Percentiles rank a stretch among this genome's conserved stretches.
Evolutionary conservation across 1,140 invertebrate genomes (phyloP).

Genomic region (Triops longicaudatus): DNA sequence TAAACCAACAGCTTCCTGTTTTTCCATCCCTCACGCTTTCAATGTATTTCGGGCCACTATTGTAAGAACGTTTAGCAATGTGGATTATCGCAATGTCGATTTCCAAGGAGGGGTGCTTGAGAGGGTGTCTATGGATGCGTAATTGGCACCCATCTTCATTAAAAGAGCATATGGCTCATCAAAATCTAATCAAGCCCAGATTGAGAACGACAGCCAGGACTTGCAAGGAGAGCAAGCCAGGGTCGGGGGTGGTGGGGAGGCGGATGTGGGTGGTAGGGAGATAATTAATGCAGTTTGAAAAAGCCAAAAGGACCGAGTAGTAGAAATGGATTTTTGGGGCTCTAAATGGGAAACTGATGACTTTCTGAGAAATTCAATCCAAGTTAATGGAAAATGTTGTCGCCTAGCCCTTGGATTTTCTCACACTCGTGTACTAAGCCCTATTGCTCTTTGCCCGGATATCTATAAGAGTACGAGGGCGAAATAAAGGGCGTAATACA

Average conservation of each 20-base stretch:
- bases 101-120: no score
- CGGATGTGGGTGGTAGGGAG: neutral
- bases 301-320: neutral
- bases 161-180: conserved; percentile 2
- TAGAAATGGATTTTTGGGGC: neutral
- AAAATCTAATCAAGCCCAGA: conserved; percentile 8
- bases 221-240: neutral
- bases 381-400: conserved; percentile 1
- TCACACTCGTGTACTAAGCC: neutral
- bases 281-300: neutral
- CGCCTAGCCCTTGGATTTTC: neutral
- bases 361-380: conserved; percentile 9
- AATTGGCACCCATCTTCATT: conserved; percentile 11
- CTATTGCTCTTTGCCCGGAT: neutral
- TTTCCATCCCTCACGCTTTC: neutral
- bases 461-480: neutral
- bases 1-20: conserved; percentile 15
- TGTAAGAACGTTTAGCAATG: neutral
- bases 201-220: neutral
- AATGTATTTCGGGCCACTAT: neutral
- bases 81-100: no score
- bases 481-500: neutral
- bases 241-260: neutral
- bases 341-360: neutral
- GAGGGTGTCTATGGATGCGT: neutral